phyloP scores from a whole-genome alignment of 2,888 invertebrate genomes.

The Carterocephalus palaemon region DNA sequence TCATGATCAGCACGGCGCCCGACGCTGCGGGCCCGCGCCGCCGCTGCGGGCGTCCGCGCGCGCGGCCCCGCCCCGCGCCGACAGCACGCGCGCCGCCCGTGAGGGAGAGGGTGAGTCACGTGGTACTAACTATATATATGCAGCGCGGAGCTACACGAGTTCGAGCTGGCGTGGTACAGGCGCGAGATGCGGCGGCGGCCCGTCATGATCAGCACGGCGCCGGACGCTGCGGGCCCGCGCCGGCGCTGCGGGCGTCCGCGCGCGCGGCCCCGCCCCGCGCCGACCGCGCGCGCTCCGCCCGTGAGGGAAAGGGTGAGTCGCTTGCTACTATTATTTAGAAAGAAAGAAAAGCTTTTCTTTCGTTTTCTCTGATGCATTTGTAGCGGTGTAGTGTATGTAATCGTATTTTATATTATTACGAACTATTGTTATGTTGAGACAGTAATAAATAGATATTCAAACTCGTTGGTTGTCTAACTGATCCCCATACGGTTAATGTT shows the following conservation, averaged over 20 bases:
- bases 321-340: no score
- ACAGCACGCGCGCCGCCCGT: constrained; percentile 36
- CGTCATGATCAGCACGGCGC: constrained; percentile 14
- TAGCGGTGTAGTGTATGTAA: no score
- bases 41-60: constrained; percentile 34
- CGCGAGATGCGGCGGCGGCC: constrained; percentile 88
- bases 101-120: no score
- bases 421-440: no score
- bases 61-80: constrained; percentile 28
- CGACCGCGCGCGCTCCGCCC: constrained; percentile 20
- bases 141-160: constrained; percentile 69
- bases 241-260: constrained; percentile 34
- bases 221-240: constrained; percentile 12
- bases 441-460: no score
- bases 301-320: no score
- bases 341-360: no score
- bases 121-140: no score
- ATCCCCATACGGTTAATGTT: no score
- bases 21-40: constrained; percentile 34
- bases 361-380: no score
- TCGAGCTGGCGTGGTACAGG: constrained; percentile 83
- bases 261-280: constrained; percentile 28
- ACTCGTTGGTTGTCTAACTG: no score
- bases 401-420: no score
- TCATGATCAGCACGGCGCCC: constrained; percentile 81